Percentiles rank a stretch among this genome's conserved stretches.
phyloP scores from a whole-genome alignment of 2,888 invertebrate genomes.

The Torymus aiolomorphi region DNA sequence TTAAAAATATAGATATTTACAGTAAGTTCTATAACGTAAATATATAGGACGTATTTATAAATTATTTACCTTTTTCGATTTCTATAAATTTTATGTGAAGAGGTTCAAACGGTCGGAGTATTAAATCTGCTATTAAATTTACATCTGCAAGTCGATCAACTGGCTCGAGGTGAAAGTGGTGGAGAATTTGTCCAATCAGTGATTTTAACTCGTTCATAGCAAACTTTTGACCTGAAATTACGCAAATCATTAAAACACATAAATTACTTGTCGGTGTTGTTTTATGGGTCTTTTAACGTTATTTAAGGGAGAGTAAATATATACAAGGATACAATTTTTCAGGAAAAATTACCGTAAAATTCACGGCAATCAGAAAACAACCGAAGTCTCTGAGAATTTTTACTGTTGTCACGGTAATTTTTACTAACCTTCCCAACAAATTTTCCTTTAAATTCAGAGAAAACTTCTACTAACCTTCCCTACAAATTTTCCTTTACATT shows the following conservation, averaged over 20 bases:
- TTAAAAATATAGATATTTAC: constrained; percentile 52
- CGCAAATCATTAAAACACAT: not conserved
- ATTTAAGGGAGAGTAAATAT: no score
- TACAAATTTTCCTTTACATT: no score
- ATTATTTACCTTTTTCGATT: constrained; percentile 25
- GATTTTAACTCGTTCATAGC: constrained; percentile 57
- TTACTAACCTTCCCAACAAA: no score
- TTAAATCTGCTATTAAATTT: constrained; percentile 40
- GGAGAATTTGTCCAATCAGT: constrained; percentile 37
- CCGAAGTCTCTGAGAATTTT: no score
- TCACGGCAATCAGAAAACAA: no score
- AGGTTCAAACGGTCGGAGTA: constrained; percentile 39
- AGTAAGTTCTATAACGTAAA: not conserved
- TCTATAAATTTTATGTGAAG: constrained; percentile 42
- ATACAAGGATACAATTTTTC: no score
- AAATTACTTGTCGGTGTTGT: not conserved
- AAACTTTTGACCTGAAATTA: constrained; percentile 57
- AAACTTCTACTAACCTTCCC: no score
- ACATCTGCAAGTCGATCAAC: constrained; percentile 38
- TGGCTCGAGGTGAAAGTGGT: constrained; percentile 55
- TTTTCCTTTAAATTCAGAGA: no score
- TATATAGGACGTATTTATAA: not conserved
- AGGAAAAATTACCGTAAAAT: no score
- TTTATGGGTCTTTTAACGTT: not conserved
- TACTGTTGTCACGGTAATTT: no score